Evolutionary conservation across 2,113 vertebrate species (phyloP).

Genomic region (Gambusia holbrooki): DNA sequence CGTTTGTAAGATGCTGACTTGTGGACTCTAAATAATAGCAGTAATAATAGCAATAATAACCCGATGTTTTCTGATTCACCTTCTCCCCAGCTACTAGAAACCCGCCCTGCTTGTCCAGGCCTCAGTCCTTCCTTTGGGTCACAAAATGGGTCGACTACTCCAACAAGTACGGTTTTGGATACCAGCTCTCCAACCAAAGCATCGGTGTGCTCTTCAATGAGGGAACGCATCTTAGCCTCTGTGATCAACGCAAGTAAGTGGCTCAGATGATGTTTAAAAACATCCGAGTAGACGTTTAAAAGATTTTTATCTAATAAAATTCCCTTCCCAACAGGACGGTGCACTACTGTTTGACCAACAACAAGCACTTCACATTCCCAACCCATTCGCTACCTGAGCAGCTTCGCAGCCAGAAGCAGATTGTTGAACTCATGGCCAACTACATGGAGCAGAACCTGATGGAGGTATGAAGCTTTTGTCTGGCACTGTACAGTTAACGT

Average conservation of each 20-base stretch:
- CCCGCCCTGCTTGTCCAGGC: slow-evolving; percentile 87
- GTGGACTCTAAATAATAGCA: neutral
- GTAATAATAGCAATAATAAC: neutral
- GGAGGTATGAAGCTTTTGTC: slow-evolving; percentile 82
- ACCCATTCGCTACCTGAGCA: slow-evolving; percentile 85
- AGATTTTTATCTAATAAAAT: neutral
- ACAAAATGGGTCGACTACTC: slow-evolving; percentile 99
- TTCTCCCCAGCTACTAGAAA: slow-evolving; percentile 85
- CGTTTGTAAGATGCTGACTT: neutral
- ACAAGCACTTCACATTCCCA: slow-evolving; percentile 90
- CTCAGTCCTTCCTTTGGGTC: slow-evolving; percentile 94
- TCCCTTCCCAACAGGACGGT: slow-evolving; percentile 80
- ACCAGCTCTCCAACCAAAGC: slow-evolving; percentile 93
- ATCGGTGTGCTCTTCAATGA: slow-evolving; percentile 97
- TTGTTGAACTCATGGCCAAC: slow-evolving; percentile 90
- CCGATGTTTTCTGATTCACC: neutral
- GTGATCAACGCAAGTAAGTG: slow-evolving; percentile 88
- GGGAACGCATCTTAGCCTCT: slow-evolving; percentile 92
- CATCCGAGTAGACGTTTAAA: no score
- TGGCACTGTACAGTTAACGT: neutral
- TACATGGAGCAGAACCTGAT: slow-evolving; percentile 98
- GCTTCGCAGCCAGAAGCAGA: slow-evolving; percentile 89
- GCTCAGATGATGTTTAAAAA: neutral
- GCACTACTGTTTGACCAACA: slow-evolving; percentile 93
- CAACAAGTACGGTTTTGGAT: slow-evolving; percentile 97